A percentile compares a stretch with the other conserved stretches of the same genome.
Evolutionary conservation across 2,888 invertebrate species (phyloP).

Genomic region (Cephus rjabovi): DNA sequence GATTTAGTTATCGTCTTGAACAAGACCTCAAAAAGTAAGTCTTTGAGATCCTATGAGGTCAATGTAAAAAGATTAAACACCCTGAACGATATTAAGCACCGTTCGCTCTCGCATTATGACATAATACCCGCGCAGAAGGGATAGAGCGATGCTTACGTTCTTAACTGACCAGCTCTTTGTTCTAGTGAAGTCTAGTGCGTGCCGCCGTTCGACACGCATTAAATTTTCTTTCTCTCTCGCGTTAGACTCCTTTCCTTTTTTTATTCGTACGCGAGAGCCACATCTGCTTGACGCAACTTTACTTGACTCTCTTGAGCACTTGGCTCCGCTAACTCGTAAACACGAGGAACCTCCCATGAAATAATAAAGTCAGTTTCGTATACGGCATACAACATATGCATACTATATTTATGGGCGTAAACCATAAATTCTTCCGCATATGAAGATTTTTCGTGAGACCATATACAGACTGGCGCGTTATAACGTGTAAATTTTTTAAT

Average conservation of each 20-base stretch:
- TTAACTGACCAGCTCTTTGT: slow-evolving; percentile 6
- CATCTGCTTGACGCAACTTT: not conserved
- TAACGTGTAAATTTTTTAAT: not conserved
- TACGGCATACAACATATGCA: not conserved
- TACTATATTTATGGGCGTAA: not conserved
- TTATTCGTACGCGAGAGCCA: slow-evolving; percentile 1
- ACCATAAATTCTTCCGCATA: not conserved
- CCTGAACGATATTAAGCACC: not conserved
- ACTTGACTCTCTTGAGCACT: not conserved
- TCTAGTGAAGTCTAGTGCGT: slow-evolving; percentile 4
- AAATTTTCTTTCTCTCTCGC: not conserved
- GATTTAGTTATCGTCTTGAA: not conserved
- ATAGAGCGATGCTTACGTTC: not conserved
- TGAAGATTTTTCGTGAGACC: not conserved
- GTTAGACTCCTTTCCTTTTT: not conserved
- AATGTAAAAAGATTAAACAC: not conserved
- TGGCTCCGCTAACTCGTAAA: not conserved
- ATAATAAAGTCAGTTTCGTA: not conserved
- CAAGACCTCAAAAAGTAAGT: not conserved
- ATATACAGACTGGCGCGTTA: not conserved
- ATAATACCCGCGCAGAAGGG: not conserved
- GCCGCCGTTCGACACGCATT: not conserved
- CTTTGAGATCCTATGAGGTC: not conserved
- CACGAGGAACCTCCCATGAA: not conserved
- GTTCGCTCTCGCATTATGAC: not conserved